These are phyloP conservation scores for Anoplius nigerrimus DNA, from an alignment of 2,888 invertebrate genomes.

Conservation along the genomic window DNA sequence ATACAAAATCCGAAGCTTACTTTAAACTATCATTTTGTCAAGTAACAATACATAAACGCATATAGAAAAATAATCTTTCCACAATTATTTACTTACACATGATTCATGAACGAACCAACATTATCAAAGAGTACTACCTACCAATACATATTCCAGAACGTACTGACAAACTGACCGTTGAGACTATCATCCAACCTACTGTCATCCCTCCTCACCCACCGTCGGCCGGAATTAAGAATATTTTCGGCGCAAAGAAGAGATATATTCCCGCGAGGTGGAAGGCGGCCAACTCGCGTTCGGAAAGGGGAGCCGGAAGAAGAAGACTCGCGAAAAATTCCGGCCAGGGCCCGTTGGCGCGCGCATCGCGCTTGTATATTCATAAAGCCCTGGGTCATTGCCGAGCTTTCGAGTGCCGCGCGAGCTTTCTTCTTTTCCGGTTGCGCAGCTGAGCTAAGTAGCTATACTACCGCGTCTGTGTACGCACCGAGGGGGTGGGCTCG, in stretches of 20 bases:
- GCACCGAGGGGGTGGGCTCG: conserved; percentile 2
- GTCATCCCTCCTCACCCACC: too few relatives aligned
- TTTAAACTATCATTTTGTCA: too few relatives aligned
- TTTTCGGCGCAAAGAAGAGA: conserved; percentile 39
- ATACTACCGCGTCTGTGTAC: conserved; percentile 31
- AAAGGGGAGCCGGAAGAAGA: conserved; percentile 40
- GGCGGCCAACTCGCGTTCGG: conserved; percentile 42
- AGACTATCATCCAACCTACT: too few relatives aligned
- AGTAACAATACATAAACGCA: too few relatives aligned
- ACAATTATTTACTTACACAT: too few relatives aligned
- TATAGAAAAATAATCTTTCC: too few relatives aligned
- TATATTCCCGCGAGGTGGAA: conserved; percentile 37
- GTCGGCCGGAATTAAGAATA: conserved; percentile 21
- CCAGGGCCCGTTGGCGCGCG: conserved; percentile 29
- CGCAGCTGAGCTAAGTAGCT: conserved; percentile 53
- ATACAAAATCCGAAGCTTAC: too few relatives aligned
- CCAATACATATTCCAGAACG: too few relatives aligned
- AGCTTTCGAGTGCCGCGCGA: conserved; percentile 48
- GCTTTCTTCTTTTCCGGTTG: conserved; percentile 50
- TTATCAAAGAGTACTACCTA: too few relatives aligned
- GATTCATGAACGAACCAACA: too few relatives aligned
- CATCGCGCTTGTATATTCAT: conserved; percentile 51
- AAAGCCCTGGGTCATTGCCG: conserved; percentile 57
- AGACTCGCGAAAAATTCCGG: conserved; percentile 43
- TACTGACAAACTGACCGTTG: too few relatives aligned